phyloP scores from a whole-genome alignment of 2,888 invertebrate species.

The Heteromurus nitidus region DNA sequence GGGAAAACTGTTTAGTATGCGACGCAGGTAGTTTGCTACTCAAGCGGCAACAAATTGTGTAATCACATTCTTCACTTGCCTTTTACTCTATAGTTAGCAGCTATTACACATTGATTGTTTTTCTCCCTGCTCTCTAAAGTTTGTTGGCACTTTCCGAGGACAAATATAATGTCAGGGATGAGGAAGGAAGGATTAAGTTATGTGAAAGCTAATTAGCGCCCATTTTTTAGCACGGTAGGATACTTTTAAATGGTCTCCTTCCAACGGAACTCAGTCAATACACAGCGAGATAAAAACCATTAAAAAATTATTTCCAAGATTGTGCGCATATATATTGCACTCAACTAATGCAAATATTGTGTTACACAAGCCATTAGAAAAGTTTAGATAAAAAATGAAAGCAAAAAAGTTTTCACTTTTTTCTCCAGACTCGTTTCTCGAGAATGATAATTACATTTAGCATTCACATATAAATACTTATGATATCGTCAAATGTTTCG shows the following conservation, averaged over 20 bases:
- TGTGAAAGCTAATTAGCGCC: conserved; percentile 1
- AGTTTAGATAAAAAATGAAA: conserved; percentile 18
- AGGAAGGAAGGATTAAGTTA: background rate
- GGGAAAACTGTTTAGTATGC: conserved; percentile 39
- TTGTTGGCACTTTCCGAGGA: background rate
- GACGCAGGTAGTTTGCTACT: conserved; percentile 4
- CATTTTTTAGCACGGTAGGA: background rate
- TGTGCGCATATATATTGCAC: background rate
- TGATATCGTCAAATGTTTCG: no score
- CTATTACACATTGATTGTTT: no score
- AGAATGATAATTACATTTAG: no score
- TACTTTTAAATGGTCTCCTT: background rate
- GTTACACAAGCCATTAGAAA: conserved; percentile 23
- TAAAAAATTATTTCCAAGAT: background rate
- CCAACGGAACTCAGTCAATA: background rate
- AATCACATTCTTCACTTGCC: background rate
- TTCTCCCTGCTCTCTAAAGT: no score
- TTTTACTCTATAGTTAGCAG: no score
- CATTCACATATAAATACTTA: no score
- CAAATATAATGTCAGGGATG: no score
- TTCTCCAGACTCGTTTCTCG: no score
- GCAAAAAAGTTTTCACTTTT: no score
- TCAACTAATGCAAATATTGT: conserved; percentile 35
- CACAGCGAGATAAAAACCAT: conserved; percentile 5
- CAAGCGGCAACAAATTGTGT: background rate